A percentile compares a stretch with the other conserved stretches of the same genome.
Conservation (phyloP, 2,113 vertebrate genomes). For the Pagrus major region DNA sequence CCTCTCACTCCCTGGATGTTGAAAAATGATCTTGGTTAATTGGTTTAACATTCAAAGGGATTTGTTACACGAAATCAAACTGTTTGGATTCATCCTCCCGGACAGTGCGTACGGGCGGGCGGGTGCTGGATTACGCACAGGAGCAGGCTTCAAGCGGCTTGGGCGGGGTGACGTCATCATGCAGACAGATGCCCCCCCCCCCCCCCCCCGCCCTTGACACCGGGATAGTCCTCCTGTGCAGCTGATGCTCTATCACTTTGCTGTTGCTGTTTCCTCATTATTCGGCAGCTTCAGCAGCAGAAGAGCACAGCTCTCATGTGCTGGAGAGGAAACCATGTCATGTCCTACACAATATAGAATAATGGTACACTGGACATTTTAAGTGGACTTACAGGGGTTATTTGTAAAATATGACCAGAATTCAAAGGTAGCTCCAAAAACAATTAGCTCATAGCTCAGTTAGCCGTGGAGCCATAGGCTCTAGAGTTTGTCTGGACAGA, state of each 20-base stretch:
- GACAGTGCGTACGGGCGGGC: slow-evolving; percentile 55
- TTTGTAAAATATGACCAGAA: too few species aligned
- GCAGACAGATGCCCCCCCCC: slow-evolving; percentile 60
- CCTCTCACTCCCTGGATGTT: not conserved
- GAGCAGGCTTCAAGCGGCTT: slow-evolving; percentile 37
- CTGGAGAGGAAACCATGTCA: too few species aligned
- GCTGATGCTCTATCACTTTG: slow-evolving; percentile 41
- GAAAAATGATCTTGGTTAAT: not conserved
- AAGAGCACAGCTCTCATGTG: not conserved
- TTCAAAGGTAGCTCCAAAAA: too few species aligned
- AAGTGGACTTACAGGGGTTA: too few species aligned
- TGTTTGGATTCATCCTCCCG: slow-evolving; percentile 64
- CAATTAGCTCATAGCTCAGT: too few species aligned
- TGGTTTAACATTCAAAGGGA: slow-evolving; percentile 10
- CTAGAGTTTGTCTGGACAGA: too few species aligned
- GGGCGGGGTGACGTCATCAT: slow-evolving; percentile 77
- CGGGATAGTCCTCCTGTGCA: slow-evolving; percentile 18
- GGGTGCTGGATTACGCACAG: slow-evolving; percentile 47
- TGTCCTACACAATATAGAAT: too few species aligned
- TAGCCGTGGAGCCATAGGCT: too few species aligned
- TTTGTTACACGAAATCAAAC: slow-evolving; percentile 40
- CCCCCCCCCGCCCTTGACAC: slow-evolving; percentile 61
- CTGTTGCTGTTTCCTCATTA: not conserved
- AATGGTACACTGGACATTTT: too few species aligned
- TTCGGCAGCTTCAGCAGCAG: not conserved